Evolutionary conservation across 2,113 vertebrate species (phyloP).

Genomic region (Mormyrus lacerda): DNA sequence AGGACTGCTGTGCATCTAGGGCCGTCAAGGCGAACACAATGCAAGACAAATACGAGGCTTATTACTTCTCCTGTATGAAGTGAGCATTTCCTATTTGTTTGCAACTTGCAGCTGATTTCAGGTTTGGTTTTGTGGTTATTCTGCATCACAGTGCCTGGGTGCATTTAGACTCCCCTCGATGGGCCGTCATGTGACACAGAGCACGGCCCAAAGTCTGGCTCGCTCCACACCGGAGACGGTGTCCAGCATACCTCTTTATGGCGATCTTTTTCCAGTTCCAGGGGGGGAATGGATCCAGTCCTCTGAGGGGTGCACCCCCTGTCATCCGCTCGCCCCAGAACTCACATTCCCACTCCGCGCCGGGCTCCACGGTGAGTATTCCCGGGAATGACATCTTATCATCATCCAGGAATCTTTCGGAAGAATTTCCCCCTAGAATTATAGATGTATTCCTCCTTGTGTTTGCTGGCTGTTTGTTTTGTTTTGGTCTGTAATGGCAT

Average conservation of each 20-base stretch:
- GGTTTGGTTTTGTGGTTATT: neutral
- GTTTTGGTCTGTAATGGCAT: neutral
- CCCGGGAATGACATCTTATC: neutral
- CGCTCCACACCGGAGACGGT: neutral
- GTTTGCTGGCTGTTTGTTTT: neutral
- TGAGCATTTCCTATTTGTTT: neutral
- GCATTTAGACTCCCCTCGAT: neutral
- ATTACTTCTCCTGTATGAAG: neutral
- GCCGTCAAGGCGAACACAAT: neutral
- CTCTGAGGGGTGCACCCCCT: constrained; percentile 84
- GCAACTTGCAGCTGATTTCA: neutral
- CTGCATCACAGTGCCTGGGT: neutral
- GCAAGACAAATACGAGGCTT: neutral
- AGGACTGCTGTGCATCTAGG: neutral
- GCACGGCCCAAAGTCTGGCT: neutral
- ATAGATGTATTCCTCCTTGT: neutral
- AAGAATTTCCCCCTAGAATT: neutral
- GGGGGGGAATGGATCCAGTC: constrained; percentile 94
- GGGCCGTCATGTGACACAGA: neutral
- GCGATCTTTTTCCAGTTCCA: constrained; percentile 68
- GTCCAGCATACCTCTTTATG: neutral
- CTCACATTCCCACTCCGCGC: constrained; percentile 92
- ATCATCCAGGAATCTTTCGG: neutral
- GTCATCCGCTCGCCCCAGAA: constrained; percentile 93
- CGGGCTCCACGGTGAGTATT: constrained; percentile 78